Evolutionary conservation across 30 jellyfish, hydroid and myxozoan genomes (phyloP).

Genomic region (Aurelia aurita): DNA sequence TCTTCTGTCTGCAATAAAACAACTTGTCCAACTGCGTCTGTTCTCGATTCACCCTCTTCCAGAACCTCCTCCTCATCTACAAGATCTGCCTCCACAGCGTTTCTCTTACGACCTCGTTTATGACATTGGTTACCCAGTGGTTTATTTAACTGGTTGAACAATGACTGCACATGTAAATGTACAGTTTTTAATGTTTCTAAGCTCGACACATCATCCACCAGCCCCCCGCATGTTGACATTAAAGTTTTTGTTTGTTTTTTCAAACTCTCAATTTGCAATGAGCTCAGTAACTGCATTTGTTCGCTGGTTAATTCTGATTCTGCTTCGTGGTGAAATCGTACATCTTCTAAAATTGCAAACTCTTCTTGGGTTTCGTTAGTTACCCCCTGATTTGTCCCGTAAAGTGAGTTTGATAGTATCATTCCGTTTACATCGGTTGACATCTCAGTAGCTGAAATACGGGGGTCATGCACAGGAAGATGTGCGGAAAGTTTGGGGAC

Average conservation of each 20-base stretch:
- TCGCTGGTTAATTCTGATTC: constrained; percentile 53
- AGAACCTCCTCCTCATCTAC: constrained; percentile 67
- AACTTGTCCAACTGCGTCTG: constrained; percentile 51
- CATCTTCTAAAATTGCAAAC: constrained; percentile 63
- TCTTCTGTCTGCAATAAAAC: constrained; percentile 43
- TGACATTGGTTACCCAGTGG: neutral
- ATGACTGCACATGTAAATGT: constrained; percentile 71
- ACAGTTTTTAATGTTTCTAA: constrained; percentile 65
- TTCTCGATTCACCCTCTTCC: constrained; percentile 68
- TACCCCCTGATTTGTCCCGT: constrained; percentile 64
- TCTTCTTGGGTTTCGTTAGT: constrained; percentile 48
- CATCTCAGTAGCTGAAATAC: constrained; percentile 51
- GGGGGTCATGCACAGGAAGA: constrained; percentile 93
- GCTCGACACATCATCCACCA: constrained; percentile 69
- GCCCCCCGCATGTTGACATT: constrained; percentile 70
- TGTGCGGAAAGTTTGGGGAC: constrained; percentile 96
- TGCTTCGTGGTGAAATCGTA: constrained; percentile 40
- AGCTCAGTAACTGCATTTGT: constrained; percentile 54
- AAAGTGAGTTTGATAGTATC: constrained; percentile 44
- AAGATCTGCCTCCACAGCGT: constrained; percentile 68
- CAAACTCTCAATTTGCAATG: constrained; percentile 55
- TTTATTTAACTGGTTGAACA: constrained; percentile 45
- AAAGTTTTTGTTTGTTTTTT: constrained; percentile 66
- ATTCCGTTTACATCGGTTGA: constrained; percentile 49
- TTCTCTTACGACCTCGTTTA: constrained; percentile 54